Evolutionary conservation across 2,113 vertebrate species (phyloP), one percentile per base, ranked within the genome.

Genomic region (Zosterops pallidus): DNA sequence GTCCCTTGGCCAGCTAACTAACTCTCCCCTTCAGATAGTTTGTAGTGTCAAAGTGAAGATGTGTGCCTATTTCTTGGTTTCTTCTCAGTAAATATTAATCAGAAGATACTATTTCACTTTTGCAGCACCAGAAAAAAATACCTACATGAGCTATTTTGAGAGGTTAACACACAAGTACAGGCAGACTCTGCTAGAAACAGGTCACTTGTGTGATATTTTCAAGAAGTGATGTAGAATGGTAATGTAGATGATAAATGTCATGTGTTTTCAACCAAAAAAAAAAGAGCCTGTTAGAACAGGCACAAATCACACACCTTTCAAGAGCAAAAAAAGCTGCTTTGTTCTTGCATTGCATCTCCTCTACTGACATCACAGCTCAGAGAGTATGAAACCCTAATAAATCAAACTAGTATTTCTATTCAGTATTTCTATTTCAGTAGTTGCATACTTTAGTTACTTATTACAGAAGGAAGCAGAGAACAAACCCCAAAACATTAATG

Each of bases 151-250:
- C 12, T 15, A 56, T 49, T 80, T 23, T 65, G 28, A 85, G 46
- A 86, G 5, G 15, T 56, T 59, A 83, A 80, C 12, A 49, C 44
- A 57, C 4, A 10, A 52, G 41, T 7, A 68, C 8, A 55, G 9
- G 4, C 33, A 52, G 35, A 71, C 6, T 39, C 12, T 60, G 24
- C 33, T 71, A 91, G 29, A 75, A 94, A 60, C 6, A 72, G 64
- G 46, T 6, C 26, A 52, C n/a, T 26, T 71, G 8, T 0, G 1
- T 21, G 18, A 11, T 24, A 63, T 29, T n/a, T 42, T 46, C 42
- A 64, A 90, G 14, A 88, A 65, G 0, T 17, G 35, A 39, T 2
- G 4, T 3, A 62, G 12, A 90, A 85, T 5, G 9, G 35, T 37
- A 90, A 62, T 11, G 33, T 37, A 37, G 15, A 39, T 9, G 2